Evolutionary conservation across 2,113 vertebrate genomes (phyloP), one percentile per base, ranked within the genome.

Genomic region (Pitta sordida): DNA sequence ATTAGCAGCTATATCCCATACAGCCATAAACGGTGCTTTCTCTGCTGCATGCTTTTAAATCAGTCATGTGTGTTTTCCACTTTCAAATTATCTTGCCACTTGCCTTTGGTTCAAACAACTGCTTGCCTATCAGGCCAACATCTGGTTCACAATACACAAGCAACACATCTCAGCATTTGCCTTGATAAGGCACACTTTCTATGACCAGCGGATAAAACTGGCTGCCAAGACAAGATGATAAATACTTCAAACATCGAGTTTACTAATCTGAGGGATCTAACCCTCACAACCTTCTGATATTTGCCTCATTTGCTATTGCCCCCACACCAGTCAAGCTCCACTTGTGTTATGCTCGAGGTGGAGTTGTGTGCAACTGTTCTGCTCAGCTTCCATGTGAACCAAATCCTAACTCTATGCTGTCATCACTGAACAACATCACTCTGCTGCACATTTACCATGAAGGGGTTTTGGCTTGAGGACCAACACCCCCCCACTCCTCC

Each of bases 71-170:
- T 44, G 39, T 34, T 85, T 85, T 74, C 77, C 73, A 53, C 48
- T 82, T 89, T 71, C 74, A 85, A 71, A 84, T 71, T 8, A 71
- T 68, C 48, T 82, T 84, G 39, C 65, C 44, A 32, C 20, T 83
- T 12, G 0, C 32, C 27, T 16, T 44, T n/a, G 13, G 13, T 82
- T 39, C 32, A 60, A 16, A 27, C 0, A 0, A n/a, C 49, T 58
- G n/a, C 58, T 58, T 75, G 53, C 39, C 27, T 62, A 19, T 56
- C 21, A 76, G 58, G 58, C 19, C 41, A 71, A 51, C 69, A 90
- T 78, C 44, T 60, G n/a, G 62, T 52, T 82, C 36, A 48, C 59
- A 78, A 56, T 11, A 24, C 22, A 56, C 52, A 48, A 36, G 63
- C 34, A 44, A 53, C 15, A 8, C 36, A 55, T 52, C 39, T 75